A percentile compares a stretch with the other conserved stretches of the same genome.
Evolutionary conservation across 2,797 vertebrate species (phyloP).

Genomic region (Ambastaia sidthimunki): DNA sequence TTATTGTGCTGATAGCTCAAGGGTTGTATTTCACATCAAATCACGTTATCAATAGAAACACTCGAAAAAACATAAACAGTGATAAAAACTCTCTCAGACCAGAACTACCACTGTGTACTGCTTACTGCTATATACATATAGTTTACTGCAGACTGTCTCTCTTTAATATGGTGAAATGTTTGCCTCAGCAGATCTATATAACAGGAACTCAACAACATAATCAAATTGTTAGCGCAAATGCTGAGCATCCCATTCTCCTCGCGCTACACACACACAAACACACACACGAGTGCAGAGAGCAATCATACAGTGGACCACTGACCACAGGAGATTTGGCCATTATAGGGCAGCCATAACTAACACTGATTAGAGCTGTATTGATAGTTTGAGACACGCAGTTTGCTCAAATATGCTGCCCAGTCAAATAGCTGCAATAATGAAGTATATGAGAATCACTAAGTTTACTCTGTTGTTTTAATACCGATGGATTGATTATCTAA

Average conservation of each 20-base stretch:
- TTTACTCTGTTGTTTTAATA: constrained; percentile 91
- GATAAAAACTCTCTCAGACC: constrained; percentile 10
- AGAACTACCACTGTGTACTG: neutral
- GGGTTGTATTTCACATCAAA: constrained; percentile 19
- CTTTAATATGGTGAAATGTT: constrained; percentile 64
- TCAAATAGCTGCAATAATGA: constrained; percentile 91
- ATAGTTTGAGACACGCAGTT: constrained; percentile 84
- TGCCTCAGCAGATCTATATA: constrained; percentile 79
- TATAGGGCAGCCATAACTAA: constrained; percentile 84
- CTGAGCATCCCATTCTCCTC: constrained; percentile 80
- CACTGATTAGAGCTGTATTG: constrained; percentile 86
- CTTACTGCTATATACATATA: neutral
- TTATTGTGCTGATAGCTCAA: constrained; percentile 21
- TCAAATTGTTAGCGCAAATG: constrained; percentile 81
- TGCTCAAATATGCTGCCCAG: constrained; percentile 86
- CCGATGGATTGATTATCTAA: constrained; percentile 89
- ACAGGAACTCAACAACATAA: constrained; percentile 81
- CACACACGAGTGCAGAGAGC: constrained; percentile 24
- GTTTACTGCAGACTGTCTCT: neutral
- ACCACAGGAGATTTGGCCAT: constrained; percentile 79
- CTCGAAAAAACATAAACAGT: constrained; percentile 21
- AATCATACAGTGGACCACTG: constrained; percentile 64
- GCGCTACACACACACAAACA: constrained; percentile 35
- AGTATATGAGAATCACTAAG: constrained; percentile 90
- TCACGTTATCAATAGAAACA: constrained; percentile 18